These are phyloP conservation scores for Rousettus leschenaultii DNA, from an alignment of 2,113 vertebrate genomes.

Conservation along the genomic window DNA sequence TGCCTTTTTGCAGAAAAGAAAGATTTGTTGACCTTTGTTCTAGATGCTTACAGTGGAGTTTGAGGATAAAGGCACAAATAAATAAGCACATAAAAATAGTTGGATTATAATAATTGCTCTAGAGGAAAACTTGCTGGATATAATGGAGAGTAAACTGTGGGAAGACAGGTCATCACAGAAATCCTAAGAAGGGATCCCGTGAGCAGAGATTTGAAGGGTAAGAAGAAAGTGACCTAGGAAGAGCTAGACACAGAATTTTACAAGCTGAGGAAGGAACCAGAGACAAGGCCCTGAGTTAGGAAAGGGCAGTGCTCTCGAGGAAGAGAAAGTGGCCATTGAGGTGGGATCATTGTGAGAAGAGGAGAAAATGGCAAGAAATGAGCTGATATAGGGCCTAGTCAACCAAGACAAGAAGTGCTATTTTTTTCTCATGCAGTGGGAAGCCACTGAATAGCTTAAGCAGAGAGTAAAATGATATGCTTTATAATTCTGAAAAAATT, in stretches of 20 bases:
- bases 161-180: background rate
- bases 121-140: background rate
- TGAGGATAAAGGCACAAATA: background rate
- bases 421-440: background rate
- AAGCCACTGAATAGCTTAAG: background rate
- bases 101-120: background rate
- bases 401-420: background rate
- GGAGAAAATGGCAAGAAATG: background rate
- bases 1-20: background rate
- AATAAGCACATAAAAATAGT: background rate
- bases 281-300: background rate
- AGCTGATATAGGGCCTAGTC: background rate
- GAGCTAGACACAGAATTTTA: background rate
- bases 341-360: background rate
- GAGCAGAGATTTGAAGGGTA: background rate
- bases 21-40: background rate
- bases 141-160: background rate
- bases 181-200: background rate
- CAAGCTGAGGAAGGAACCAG: background rate
- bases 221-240: background rate
- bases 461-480: background rate
- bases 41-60: background rate
- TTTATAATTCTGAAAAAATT: conserved; percentile 7
- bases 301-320: background rate
- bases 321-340: background rate